A percentile compares a stretch with the other conserved stretches of the same genome.
Evolutionary conservation across 2,113 vertebrate species (phyloP).

Genomic region (Gasterosteus aculeatus): DNA sequence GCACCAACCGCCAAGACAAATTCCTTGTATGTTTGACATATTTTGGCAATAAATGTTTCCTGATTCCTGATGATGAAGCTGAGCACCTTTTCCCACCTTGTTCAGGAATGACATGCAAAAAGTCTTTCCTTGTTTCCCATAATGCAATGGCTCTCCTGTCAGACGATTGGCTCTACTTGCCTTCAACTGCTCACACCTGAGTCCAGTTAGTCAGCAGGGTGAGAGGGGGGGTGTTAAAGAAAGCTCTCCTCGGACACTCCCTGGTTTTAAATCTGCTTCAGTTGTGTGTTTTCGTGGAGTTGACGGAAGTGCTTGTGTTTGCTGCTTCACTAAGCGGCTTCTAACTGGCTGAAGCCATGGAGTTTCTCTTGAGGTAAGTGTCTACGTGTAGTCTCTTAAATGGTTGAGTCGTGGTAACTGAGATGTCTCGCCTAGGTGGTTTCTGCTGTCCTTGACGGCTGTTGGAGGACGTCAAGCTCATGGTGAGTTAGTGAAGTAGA

Average conservation of each 20-base stretch:
- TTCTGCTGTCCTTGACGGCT: constrained; percentile 33
- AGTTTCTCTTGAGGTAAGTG: constrained; percentile 21
- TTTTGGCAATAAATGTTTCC: no score
- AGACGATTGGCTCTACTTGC: constrained; percentile 9
- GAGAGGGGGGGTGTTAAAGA: background rate
- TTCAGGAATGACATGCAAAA: background rate
- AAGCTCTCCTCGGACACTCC: accelerated
- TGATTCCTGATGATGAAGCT: no score
- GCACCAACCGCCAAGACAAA: no score
- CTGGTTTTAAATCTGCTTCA: background rate
- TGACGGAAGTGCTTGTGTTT: background rate
- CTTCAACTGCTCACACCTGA: constrained; percentile 25
- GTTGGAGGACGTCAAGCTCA: constrained; percentile 4
- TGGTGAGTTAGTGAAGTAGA: constrained; percentile 2
- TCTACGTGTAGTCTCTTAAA: background rate
- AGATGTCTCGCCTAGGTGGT: constrained; percentile 9
- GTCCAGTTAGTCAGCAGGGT: background rate
- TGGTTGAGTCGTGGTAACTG: background rate
- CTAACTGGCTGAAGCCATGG: constrained; percentile 24
- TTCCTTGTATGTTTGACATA: no score
- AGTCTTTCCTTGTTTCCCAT: background rate
- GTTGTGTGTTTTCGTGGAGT: constrained; percentile 13
- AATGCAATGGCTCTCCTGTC: background rate
- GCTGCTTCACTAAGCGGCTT: background rate
- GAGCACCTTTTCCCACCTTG: background rate